A percentile compares a stretch with the other conserved stretches of the same genome.
phyloP scores from a whole-genome alignment of 2,888 invertebrate species.

The Patella ulyssiponensis region DNA sequence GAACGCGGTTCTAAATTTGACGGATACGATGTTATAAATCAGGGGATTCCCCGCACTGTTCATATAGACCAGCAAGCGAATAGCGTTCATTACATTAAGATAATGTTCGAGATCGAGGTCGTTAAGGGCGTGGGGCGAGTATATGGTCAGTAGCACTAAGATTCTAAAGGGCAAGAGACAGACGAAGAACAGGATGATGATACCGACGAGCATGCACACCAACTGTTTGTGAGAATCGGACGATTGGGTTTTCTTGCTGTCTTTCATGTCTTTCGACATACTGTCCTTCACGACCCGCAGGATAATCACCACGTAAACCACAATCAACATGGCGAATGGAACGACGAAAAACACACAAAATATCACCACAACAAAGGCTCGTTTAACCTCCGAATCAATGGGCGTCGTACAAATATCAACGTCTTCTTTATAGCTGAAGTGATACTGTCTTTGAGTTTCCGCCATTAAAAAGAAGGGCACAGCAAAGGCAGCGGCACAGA shows the following conservation, averaged over 20 bases:
- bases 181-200: slow-evolving; percentile 85
- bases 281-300: slow-evolving; percentile 32
- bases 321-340: slow-evolving; percentile 73
- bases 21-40: slow-evolving; percentile 91
- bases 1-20: slow-evolving; percentile 82
- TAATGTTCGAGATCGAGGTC: slow-evolving; percentile 85
- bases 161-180: slow-evolving; percentile 91
- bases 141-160: slow-evolving; percentile 88
- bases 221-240: slow-evolving; percentile 52
- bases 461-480: slow-evolving; percentile 88
- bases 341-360: slow-evolving; percentile 88
- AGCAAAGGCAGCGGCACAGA: slow-evolving; percentile 62
- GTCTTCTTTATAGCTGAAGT: slow-evolving; percentile 79
- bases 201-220: slow-evolving; percentile 58
- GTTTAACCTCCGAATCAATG: slow-evolving; percentile 84
- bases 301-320: slow-evolving; percentile 45
- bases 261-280: slow-evolving; percentile 40
- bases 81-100: slow-evolving; percentile 88
- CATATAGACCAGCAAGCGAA: slow-evolving; percentile 84
- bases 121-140: slow-evolving; percentile 80
- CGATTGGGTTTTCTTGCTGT: slow-evolving; percentile 31
- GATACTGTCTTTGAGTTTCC: slow-evolving; percentile 81
- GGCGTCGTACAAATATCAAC: slow-evolving; percentile 86
- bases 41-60: slow-evolving; percentile 94
- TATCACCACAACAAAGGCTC: slow-evolving; percentile 84